Evolutionary conservation across 2,888 invertebrate genomes (phyloP), one percentile per base, ranked within the genome.

Genomic region (Apoda limacodes): DNA sequence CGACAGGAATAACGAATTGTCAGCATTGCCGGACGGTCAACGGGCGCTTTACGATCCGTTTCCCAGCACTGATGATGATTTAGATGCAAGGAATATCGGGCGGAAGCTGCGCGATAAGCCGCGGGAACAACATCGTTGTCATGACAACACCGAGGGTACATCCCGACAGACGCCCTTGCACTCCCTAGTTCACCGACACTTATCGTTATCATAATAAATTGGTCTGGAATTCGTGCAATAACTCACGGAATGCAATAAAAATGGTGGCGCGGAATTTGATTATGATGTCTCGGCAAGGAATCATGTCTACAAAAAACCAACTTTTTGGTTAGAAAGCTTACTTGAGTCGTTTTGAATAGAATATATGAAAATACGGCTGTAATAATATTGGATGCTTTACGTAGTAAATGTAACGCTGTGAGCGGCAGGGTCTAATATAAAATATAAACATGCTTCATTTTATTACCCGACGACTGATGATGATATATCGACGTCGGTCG

Each of bases 401-500:
- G n/a, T n/a, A n/a, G n/a, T n/a, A n/a, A n/a, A n/a, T n/a, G n/a
- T n/a, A n/a, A n/a, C n/a, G n/a, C n/a, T n/a, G n/a, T n/a, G n/a
- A n/a, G n/a, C n/a, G n/a, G n/a, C n/a, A n/a, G n/a, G n/a, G n/a
- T n/a, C n/a, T n/a, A n/a, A n/a, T n/a, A n/a, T n/a, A n/a, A n/a
- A 65, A 65, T 60, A 61, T 64, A 66, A 68, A 68, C 64, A 64
- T n/a, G n/a, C n/a, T n/a, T 63, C 61, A 64, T 68, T 74, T 70
- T 71, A 72, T 70, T 64, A 67, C 59, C 48, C 60, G 58, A 61
- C 66, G 72, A 69, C 70, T 75, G 72, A 76, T 75, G 75, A 76
- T 78, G 75, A 80, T 76, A 75, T 74, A 78, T 76, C 68, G 74
- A 68, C 68, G 72, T 75, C 69, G 69, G 68, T 63, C 63, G 63